Conservation (phyloP, 2,888 invertebrate species). For the Sepiola atlantica region DNA sequence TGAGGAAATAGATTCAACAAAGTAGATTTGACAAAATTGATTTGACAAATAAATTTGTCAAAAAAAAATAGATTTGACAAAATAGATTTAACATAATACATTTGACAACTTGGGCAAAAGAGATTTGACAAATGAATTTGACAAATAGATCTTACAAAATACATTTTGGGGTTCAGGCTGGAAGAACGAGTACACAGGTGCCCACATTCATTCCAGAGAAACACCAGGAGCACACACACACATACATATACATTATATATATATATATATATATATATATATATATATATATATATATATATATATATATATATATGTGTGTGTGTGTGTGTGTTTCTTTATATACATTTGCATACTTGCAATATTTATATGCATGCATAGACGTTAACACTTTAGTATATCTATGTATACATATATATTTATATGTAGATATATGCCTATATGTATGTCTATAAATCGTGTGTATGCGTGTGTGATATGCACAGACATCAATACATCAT, state of each 20-base stretch:
- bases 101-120: no score
- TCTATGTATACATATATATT: not conserved
- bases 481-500: no score
- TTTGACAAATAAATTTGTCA: no score
- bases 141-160: no score
- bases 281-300: not conserved
- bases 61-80: no score
- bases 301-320: not conserved
- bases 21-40: no score
- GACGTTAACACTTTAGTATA: not conserved
- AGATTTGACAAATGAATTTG: no score
- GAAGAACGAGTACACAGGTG: not conserved
- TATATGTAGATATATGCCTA: no score
- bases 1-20: no score
- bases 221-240: no score
- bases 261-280: not conserved
- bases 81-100: no score
- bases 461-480: not conserved
- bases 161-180: no score
- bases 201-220: not conserved
- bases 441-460: not conserved
- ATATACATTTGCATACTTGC: not conserved
- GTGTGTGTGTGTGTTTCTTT: not conserved
- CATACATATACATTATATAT: not conserved
- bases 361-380: not conserved